phyloP scores from a whole-genome alignment of 2,113 vertebrate genomes.

The Alligator sinensis region DNA sequence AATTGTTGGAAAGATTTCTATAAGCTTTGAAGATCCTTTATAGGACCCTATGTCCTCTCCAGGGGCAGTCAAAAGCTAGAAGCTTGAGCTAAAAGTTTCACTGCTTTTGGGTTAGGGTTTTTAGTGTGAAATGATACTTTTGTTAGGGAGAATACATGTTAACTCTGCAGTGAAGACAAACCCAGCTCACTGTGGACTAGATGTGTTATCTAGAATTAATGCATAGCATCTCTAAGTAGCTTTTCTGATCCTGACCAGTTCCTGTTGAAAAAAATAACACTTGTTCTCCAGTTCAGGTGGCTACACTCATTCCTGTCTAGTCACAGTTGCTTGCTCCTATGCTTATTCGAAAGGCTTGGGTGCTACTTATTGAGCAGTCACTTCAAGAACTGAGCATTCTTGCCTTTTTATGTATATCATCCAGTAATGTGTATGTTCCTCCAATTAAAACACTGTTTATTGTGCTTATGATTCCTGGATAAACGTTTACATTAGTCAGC shows the following conservation, averaged over 20 bases:
- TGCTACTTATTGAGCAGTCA: not conserved
- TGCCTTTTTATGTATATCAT: not conserved
- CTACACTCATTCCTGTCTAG: not conserved
- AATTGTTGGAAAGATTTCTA: no score
- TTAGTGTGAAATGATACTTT: not conserved
- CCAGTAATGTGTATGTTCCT: not conserved
- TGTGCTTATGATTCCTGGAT: not conserved
- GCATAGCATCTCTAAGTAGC: not conserved
- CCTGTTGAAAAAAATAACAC: not conserved
- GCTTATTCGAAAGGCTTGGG: not conserved
- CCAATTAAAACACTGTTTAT: not conserved
- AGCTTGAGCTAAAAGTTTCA: not conserved
- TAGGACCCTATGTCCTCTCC: not conserved
- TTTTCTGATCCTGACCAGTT: not conserved
- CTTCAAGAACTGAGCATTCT: fast-evolving
- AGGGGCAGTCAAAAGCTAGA: not conserved
- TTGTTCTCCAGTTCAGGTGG: not conserved
- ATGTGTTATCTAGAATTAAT: not conserved
- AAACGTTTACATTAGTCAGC: not conserved
- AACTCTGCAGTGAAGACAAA: not conserved
- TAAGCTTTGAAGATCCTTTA: no score
- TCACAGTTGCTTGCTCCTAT: not conserved
- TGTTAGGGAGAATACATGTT: not conserved
- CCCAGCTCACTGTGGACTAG: not conserved
- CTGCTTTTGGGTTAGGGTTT: not conserved